These are phyloP conservation scores for Proales similis DNA, from an alignment of 1,140 invertebrate species.

Conservation along the genomic window DNA sequence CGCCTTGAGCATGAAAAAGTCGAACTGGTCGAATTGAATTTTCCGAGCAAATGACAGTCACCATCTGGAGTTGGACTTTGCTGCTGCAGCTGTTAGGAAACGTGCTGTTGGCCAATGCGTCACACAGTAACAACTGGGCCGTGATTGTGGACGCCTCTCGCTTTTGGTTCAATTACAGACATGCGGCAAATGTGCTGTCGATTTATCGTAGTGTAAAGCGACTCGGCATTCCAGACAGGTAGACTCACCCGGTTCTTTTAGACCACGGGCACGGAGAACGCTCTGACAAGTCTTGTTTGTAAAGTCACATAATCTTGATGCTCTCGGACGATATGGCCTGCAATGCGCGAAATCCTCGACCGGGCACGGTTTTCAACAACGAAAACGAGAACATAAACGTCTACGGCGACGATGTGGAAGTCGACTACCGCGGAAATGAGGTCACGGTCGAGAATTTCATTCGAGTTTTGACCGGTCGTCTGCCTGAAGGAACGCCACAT, in stretches of 20 bases:
- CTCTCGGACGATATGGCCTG: constrained; percentile 99
- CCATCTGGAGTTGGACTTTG: no score
- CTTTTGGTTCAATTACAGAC: constrained; percentile 99
- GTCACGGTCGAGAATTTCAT: constrained; percentile 98
- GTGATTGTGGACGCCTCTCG: constrained; percentile 93
- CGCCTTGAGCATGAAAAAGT: no score
- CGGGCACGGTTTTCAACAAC: constrained; percentile 93
- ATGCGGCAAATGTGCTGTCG: constrained; percentile 95
- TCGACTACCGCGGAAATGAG: constrained; percentile 96
- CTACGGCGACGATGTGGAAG: constrained; percentile 98
- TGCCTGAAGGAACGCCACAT: constrained; percentile 78
- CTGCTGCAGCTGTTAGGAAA: not conserved
- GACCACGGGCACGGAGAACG: no score
- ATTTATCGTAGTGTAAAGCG: constrained; percentile 95
- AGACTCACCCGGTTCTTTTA: constrained; percentile 38
- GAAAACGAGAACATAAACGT: constrained; percentile 96
- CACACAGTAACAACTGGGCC: constrained; percentile 90
- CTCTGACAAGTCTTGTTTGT: constrained; percentile 4
- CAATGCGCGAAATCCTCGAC: constrained; percentile 89
- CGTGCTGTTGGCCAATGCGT: not conserved
- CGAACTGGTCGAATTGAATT: no score
- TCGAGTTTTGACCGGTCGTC: constrained; percentile 79
- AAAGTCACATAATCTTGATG: constrained; percentile 80
- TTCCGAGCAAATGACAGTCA: no score
- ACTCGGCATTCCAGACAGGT: constrained; percentile 86